Evolutionary conservation across 2,888 invertebrate species (phyloP), one percentile per base, ranked within the genome.

Genomic region (Megaustenia siamemsis): DNA sequence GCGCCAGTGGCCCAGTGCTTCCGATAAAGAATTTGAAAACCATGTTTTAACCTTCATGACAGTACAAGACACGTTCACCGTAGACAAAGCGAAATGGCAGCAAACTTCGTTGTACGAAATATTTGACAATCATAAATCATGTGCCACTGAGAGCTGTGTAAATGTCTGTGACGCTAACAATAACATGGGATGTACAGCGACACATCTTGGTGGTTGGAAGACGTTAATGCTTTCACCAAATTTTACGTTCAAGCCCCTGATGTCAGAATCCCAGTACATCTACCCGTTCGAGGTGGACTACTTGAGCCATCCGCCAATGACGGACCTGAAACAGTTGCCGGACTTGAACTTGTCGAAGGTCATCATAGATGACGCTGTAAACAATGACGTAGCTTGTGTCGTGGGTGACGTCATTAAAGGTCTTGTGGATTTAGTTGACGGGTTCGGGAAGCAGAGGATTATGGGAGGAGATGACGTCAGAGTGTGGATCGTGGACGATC

Each of bases 391-490:
- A 0, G 15, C 10, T 2, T 83, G 69, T 40, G 49, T 66, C 5
- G 56, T 83, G 6, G 69, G 69, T 68, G 66, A 68, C n/a, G 68
- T 63, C 24, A 35, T 83, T 8, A 77, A 38, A 38, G 83, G 76
- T 53, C 28, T 38, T 21, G 53, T 83, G 18, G 56, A 83, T 53
- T 43, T 83, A 49, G 40, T 76, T 15, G 77, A 83, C 43, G 77
- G 83, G 6, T 68, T 49, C 8, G 83, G 83, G 10, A 45, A 45
- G 40, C 76, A 38, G 24, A 78, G 83, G 49, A 32, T 49, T 53
- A 49, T 68, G n/a, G 83, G 83, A 18, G 77, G 76, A 38, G 83
- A 83, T 66, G 83, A 77, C 12, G 63, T 83, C 5, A 63, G 83
- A 66, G 56, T 83, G 15, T 77, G 83, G 69, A 53, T 83, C 66